Base-by-base conservation (phyloP, 2,888 invertebrate species). In the Xanthorhoe spadicearia region DNA sequence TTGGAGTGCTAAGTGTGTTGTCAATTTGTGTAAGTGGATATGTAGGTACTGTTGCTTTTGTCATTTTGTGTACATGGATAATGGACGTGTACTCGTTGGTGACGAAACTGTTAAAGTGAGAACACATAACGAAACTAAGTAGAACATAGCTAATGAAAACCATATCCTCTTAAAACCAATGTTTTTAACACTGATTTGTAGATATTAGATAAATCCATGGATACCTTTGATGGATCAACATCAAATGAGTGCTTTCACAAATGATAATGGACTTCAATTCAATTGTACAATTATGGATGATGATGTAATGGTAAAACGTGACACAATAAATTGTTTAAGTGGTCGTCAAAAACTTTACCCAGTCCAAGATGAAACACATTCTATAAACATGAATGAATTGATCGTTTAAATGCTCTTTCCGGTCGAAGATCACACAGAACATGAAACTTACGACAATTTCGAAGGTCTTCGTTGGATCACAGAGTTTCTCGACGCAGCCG, bases 401-500 rank as follows among this genome's bases (percentile, higher is more conserved):
- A 4, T 1, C 23, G 23, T 23, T 23, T 23, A 23, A 23, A 23
- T 23, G 23, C 2, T 23, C 23, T 4, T 23, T 23, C n/a, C n/a
- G n/a, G n/a, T 43, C 13, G 13, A 43, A 13, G 38, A 43, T 43
- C 38, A 43, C 38, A 43, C 38, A 43, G 13, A 13, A 43, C 38
- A 43, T 10, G 35, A 48, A 51, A 86, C 92, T 87, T 87, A 93
- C 93, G 53, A 82, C 91, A 67, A 92, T 92, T 67, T 92, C 91
- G 48, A 83, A 85, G 15, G 92, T 92, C 78, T 94, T 94, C 58
- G 94, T 94, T 0, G 97, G 97, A 83, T 97, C 97, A 80, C 97
- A 97, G 74, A 97, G 94, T 80, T 96, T 96, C 78, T 96, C 95
- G 19, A 97, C 88, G 80, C 97, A 97, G 57, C 95, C 95, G 72